Conservation (phyloP, 2,113 vertebrate species). For the Montifringilla adamsi region DNA sequence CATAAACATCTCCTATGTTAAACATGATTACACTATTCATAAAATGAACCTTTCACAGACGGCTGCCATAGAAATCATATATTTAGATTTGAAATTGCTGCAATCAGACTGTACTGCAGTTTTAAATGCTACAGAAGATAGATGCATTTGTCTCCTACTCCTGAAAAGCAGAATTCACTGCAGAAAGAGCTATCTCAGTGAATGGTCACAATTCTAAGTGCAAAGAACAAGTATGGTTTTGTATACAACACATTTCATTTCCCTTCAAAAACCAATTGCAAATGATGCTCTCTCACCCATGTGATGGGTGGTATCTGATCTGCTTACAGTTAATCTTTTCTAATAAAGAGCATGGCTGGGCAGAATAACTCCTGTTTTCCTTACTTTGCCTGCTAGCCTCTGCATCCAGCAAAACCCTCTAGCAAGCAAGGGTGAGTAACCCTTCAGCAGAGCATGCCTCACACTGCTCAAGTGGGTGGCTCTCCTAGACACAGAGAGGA, state of each 20-base stretch:
- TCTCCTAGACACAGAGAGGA: not conserved
- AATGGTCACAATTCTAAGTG: not conserved
- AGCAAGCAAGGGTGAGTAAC: not conserved
- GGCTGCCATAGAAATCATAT: not conserved
- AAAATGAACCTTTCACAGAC: not conserved
- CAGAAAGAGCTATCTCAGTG: not conserved
- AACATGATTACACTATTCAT: not conserved
- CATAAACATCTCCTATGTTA: not conserved
- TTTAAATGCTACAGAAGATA: not conserved
- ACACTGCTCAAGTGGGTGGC: not conserved
- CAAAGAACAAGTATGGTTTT: not conserved
- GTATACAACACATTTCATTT: not conserved
- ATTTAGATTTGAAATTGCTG: constrained; percentile 4
- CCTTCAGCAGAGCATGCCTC: not conserved
- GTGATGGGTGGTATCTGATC: not conserved
- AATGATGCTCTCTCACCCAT: not conserved
- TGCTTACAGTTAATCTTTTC: not conserved
- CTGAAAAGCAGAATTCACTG: not conserved
- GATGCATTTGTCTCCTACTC: not conserved
- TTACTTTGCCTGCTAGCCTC: not conserved
- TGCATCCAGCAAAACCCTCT: not conserved
- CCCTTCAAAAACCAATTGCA: not conserved
- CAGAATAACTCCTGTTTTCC: not conserved
- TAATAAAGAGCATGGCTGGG: not conserved
- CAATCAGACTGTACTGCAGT: not conserved